phyloP scores from a whole-genome alignment of 2,888 invertebrate species.

The Loripinus fragilis region DNA sequence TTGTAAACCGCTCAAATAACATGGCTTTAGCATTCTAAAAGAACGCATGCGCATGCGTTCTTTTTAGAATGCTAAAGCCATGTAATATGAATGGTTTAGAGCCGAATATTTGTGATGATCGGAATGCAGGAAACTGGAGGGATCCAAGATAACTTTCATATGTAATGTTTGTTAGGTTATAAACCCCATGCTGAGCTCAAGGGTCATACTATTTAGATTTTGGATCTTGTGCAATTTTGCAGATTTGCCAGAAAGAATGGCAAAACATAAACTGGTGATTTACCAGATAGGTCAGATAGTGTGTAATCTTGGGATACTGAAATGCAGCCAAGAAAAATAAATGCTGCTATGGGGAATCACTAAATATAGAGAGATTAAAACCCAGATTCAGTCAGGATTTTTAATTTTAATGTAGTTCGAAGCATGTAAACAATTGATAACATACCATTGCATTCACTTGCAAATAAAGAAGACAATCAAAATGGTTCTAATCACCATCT shows the following conservation, averaged over 20 bases:
- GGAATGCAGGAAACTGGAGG: slow-evolving; percentile 6
- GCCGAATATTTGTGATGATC: not conserved
- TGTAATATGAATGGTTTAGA: not conserved
- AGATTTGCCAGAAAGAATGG: slow-evolving; percentile 3
- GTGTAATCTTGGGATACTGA: slow-evolving; percentile 1
- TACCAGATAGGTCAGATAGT: slow-evolving; percentile 13
- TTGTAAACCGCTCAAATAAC: too few relatives aligned
- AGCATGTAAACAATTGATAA: too few relatives aligned
- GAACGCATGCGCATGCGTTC: not conserved
- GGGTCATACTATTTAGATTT: slow-evolving; percentile 7
- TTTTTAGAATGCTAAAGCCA: not conserved
- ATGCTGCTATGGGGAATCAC: not conserved
- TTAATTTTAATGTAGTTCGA: too few relatives aligned
- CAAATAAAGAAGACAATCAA: too few relatives aligned
- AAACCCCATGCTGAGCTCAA: slow-evolving; percentile 20
- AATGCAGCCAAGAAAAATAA: slow-evolving; percentile 4
- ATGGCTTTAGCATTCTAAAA: not conserved
- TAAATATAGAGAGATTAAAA: slow-evolving; percentile 22
- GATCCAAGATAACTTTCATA: slow-evolving; percentile 5
- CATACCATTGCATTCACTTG: too few relatives aligned
- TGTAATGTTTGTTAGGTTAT: slow-evolving; percentile 10
- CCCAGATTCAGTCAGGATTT: not conserved
- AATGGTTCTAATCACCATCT: too few relatives aligned
- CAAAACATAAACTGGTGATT: slow-evolving; percentile 6
- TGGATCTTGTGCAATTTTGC: slow-evolving; percentile 18